Base-by-base conservation (phyloP, 2,888 invertebrate genomes). In the Crioceris asparagi region DNA sequence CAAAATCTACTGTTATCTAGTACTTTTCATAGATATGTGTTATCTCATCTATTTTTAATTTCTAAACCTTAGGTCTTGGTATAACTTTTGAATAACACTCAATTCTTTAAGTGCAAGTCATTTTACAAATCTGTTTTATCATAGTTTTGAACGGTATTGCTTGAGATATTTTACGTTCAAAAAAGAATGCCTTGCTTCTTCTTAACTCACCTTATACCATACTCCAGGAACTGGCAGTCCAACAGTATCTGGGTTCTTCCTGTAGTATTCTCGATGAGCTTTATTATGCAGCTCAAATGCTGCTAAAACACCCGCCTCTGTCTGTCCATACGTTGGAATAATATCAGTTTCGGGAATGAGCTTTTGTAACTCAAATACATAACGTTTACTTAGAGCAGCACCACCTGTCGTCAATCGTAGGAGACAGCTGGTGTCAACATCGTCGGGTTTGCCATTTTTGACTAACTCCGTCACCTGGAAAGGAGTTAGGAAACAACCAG, bases 271-370 rank as follows among this genome's bases (percentile, higher is more conserved):
- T 2, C 53, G 32, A 32, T 59, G 55, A 17, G 44, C 46, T 21
- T 53, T 46, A 17, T 49, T 44, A 29, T 48, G 46, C 4, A 49
- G 36, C 14, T 52, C 45, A 40, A 56, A 61, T 25, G 33, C 29
- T 3, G 53, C 50, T 16, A 52, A 29, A 8, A 51, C 23, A 2
- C 60, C 60, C 2, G 49, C 47, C 46, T 61, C 61, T 2, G 60
- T 58, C 47, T 57, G 59, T 1, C 57, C 61, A 39, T 60, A 61
- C 4, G 39, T 36, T 11, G 53, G 48, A 29, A 43, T 19, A 3
- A 58, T 46, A 33, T 53, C 48, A 0, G 57, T 55, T 3, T 56
- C 55, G 1, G 59, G 59, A 26, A 61, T 41, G 8, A 59, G 32
- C 23, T 59, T 55, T 34, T 56, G 45, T 6, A 61, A 40, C 6